These are phyloP conservation scores for Drosophila rellima DNA, from an alignment of 2,888 invertebrate species.

Conservation along the genomic window DNA sequence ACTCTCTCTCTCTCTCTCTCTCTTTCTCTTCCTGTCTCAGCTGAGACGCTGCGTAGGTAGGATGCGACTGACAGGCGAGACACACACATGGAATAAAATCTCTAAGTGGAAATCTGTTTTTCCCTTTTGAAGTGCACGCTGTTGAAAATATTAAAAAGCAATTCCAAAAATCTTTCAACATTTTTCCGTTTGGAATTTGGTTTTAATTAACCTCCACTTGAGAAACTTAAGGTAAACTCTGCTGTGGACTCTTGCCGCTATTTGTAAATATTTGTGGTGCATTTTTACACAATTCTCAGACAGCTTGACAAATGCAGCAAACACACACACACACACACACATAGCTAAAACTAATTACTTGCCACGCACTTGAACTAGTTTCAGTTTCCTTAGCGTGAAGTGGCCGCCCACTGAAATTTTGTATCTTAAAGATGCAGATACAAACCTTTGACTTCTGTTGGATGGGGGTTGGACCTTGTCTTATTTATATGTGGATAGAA, in stretches of 20 bases:
- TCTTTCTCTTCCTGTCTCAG: neutral
- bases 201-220: slow-evolving; percentile 74
- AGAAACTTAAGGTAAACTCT: slow-evolving; percentile 62
- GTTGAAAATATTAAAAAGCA: slow-evolving; percentile 79
- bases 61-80: slow-evolving; percentile 20
- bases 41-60: slow-evolving; percentile 36
- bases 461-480: slow-evolving; percentile 31
- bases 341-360: slow-evolving; percentile 68
- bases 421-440: slow-evolving; percentile 37
- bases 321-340: slow-evolving; percentile 28
- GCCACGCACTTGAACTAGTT: slow-evolving; percentile 78
- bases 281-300: slow-evolving; percentile 49
- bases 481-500: slow-evolving; percentile 29
- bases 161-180: slow-evolving; percentile 58
- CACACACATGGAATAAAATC: slow-evolving; percentile 49
- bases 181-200: slow-evolving; percentile 38
- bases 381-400: slow-evolving; percentile 43
- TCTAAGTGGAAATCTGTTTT: slow-evolving; percentile 73
- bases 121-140: slow-evolving; percentile 40
- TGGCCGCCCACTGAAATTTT: slow-evolving; percentile 33
- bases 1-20: slow-evolving; percentile 1
- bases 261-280: slow-evolving; percentile 72
- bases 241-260: slow-evolving; percentile 21
- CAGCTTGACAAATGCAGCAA: slow-evolving; percentile 54
- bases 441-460: slow-evolving; percentile 3